Conservation (phyloP, 2,888 invertebrate species). For the Luperina nickerlii region DNA sequence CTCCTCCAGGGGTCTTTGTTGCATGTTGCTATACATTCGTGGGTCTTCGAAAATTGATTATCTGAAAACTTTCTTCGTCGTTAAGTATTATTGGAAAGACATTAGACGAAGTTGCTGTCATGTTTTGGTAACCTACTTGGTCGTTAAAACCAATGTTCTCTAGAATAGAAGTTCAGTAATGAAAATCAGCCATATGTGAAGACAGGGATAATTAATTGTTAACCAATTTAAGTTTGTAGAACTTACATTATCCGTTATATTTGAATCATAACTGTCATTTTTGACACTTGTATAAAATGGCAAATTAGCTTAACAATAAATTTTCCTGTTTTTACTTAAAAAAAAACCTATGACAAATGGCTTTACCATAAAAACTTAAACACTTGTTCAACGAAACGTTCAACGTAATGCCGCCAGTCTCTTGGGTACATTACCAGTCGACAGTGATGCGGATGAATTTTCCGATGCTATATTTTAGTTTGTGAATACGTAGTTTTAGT, state of each 20-base stretch:
- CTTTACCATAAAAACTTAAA: too few relatives aligned
- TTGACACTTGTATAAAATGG: neutral
- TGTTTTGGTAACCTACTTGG: neutral
- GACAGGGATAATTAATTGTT: neutral
- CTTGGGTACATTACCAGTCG: too few relatives aligned
- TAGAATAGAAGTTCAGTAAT: neutral
- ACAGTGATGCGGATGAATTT: too few relatives aligned
- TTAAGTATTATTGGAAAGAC: slow-evolving; percentile 72
- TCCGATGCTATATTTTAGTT: too few relatives aligned
- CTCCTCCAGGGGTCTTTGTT: slow-evolving; percentile 48
- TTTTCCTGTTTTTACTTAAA: too few relatives aligned
- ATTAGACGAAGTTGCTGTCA: slow-evolving; percentile 32
- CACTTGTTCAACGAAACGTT: too few relatives aligned
- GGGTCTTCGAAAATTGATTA: slow-evolving; percentile 80
- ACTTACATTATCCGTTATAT: neutral
- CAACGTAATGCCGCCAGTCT: too few relatives aligned
- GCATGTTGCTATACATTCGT: slow-evolving; percentile 56
- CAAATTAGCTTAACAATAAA: neutral
- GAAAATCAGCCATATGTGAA: neutral
- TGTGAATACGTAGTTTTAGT: too few relatives aligned
- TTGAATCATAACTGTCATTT: neutral
- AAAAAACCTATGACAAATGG: neutral
- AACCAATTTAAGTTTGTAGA: neutral
- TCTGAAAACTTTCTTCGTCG: slow-evolving; percentile 75
- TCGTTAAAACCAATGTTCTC: slow-evolving; percentile 4